phyloP scores from a whole-genome alignment of 2,888 invertebrate genomes.

The Apotomis turbidana region DNA sequence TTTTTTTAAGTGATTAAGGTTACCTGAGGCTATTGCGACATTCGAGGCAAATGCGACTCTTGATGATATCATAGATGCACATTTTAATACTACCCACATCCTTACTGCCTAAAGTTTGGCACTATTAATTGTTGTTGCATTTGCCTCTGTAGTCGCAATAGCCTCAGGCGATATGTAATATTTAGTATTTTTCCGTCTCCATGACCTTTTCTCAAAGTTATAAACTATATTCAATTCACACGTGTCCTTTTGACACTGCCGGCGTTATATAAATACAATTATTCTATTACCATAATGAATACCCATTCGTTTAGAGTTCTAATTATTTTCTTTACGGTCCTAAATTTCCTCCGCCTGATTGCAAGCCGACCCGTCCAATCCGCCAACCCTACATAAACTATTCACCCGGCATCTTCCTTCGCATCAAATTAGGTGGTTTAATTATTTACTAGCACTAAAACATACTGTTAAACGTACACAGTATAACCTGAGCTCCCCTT shows the following conservation, averaged over 20 bases:
- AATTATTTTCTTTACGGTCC: constrained; percentile 24
- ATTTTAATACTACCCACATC: too few relatives aligned
- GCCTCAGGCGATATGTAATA: too few relatives aligned
- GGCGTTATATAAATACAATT: constrained; percentile 1
- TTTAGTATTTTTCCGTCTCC: too few relatives aligned
- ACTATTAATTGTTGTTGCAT: too few relatives aligned
- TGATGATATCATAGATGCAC: too few relatives aligned
- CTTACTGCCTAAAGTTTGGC: too few relatives aligned
- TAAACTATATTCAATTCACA: too few relatives aligned
- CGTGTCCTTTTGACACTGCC: not conserved
- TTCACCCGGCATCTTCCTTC: constrained; percentile 64
- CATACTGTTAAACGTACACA: constrained; percentile 67
- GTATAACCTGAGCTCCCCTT: constrained; percentile 63
- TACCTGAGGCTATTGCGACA: too few relatives aligned
- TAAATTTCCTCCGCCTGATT: constrained; percentile 50
- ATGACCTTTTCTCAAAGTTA: too few relatives aligned
- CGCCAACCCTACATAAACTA: constrained; percentile 70
- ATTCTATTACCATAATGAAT: not conserved
- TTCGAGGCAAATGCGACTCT: too few relatives aligned
- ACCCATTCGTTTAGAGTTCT: constrained; percentile 4
- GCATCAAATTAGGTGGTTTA: constrained; percentile 81
- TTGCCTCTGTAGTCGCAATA: too few relatives aligned
- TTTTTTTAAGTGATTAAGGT: too few relatives aligned
- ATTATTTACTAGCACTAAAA: constrained; percentile 82
- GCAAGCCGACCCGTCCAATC: constrained; percentile 61